These are phyloP conservation scores for Rhynchomys soricoides DNA, from an alignment of 2,113 vertebrate genomes.

Conservation along the genomic window DNA sequence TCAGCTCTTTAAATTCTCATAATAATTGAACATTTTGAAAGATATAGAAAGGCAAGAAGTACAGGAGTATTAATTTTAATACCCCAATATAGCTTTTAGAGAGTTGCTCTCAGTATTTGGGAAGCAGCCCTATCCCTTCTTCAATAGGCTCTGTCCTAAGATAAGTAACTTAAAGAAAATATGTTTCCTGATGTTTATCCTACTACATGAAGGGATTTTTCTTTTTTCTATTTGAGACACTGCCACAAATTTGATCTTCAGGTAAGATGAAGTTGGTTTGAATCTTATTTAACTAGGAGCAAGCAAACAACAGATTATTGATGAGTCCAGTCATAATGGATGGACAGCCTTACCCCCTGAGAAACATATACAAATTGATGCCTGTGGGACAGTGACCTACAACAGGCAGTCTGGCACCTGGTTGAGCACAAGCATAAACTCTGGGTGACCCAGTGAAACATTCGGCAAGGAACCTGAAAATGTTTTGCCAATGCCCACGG, in stretches of 20 bases:
- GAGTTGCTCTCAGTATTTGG: not conserved
- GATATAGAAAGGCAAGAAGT: not conserved
- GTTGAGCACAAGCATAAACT: no score
- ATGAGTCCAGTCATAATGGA: not conserved
- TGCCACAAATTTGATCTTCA: slow-evolving; percentile 5
- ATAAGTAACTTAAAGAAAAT: not conserved
- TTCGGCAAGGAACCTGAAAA: no score
- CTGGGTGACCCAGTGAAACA: no score
- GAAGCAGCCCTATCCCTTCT: not conserved
- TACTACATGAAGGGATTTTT: not conserved
- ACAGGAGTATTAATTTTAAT: not conserved
- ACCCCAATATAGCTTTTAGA: not conserved
- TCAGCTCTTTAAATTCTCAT: slow-evolving; percentile 51
- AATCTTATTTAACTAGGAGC: not conserved
- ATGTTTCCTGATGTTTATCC: not conserved
- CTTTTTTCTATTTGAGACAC: not conserved
- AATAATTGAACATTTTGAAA: slow-evolving; percentile 47
- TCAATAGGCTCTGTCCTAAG: not conserved
- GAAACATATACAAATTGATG: slow-evolving; percentile 7
- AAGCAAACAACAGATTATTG: not conserved
- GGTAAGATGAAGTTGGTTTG: not conserved
- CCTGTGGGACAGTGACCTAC: no score
- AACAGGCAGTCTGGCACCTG: no score
- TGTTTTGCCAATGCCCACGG: no score
- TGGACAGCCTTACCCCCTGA: not conserved